phyloP scores from a whole-genome alignment of 2,113 vertebrate species.

The Chamaetylas fuelleborni region DNA sequence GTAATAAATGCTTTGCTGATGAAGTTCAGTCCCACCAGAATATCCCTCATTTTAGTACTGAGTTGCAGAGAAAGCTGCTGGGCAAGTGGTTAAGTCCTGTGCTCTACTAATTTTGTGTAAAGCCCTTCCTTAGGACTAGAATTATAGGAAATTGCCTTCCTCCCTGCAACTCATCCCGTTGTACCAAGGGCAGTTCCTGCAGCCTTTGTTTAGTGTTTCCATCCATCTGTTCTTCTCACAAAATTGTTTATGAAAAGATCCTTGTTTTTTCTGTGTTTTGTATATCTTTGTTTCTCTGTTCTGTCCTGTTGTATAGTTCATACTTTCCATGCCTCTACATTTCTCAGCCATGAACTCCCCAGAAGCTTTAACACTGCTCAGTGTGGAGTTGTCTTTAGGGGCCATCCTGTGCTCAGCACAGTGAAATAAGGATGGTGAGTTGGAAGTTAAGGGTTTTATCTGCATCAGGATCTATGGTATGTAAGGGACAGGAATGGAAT shows the following conservation, averaged over 20 bases:
- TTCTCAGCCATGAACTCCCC: neutral
- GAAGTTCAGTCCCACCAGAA: neutral
- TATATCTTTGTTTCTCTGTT: neutral
- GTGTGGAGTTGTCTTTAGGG: neutral
- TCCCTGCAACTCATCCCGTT: neutral
- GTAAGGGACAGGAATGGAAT: neutral
- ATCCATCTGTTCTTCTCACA: neutral
- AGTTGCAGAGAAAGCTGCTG: neutral
- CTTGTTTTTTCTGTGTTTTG: neutral
- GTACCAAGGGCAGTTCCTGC: neutral
- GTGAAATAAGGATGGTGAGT: neutral
- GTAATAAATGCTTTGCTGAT: neutral
- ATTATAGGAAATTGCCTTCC: neutral
- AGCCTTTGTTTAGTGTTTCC: neutral
- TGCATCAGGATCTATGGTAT: neutral
- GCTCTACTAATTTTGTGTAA: neutral
- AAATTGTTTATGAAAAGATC: neutral
- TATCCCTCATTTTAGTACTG: neutral
- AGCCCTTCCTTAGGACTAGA: neutral
- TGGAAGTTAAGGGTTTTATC: neutral
- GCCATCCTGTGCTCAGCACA: neutral
- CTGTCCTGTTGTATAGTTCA: neutral
- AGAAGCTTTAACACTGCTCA: neutral
- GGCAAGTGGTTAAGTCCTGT: neutral
- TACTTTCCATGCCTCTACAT: neutral